Base-by-base conservation (phyloP, 2,113 vertebrate genomes). In the Hyperoodon ampullatus region DNA sequence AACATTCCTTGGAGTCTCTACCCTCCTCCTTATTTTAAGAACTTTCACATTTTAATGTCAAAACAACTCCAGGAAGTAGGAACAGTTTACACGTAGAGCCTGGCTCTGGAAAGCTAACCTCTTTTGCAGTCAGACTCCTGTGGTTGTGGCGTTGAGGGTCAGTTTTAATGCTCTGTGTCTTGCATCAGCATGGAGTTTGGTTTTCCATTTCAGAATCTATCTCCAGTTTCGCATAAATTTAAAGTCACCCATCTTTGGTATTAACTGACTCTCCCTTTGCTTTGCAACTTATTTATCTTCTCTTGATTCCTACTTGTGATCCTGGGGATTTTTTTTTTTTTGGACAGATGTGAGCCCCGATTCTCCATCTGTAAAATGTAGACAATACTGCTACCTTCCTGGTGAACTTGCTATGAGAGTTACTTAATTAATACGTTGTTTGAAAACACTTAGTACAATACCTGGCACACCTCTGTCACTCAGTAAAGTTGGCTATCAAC, bases 21-120 rank as follows among this genome's bases (percentile, higher is more conserved):
- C 77, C 2, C 35, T 6, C 13, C 88, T 80, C n/a, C 94, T 98
- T 98, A 96, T 98, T 98, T 98, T 98, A 97, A 95, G 85, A 96
- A 95, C 84, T 93, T 96, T 97, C 8, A 58, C 92, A 98, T 97
- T 98, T 97, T 97, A 95, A 93, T 96, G 96, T 98, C 97, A 98
- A 98, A 98, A 98, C 97, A 98, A 96, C 92, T 97, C 92, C 13
- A 97, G 58, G 23, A 97, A 95, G 61, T 95, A 96, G 96, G 98
- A 98, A 98, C 93, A 98, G 90, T 95, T 94, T 2, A 68, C 93
- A 96, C 95, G 65, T 47, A 94, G 82, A 95, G 77, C 66, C 44
- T 47, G 70, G 77, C 89, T 96, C 66, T 55, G 95, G 93, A 97
- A 89, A 95, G 90, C 75, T 98, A 81, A 97, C 88, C 77, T 97